A percentile compares a stretch with the other conserved stretches of the same genome.
These are phyloP conservation scores for Cuculus canorus DNA, from an alignment of 2,797 vertebrate species.

Conservation along the genomic window DNA sequence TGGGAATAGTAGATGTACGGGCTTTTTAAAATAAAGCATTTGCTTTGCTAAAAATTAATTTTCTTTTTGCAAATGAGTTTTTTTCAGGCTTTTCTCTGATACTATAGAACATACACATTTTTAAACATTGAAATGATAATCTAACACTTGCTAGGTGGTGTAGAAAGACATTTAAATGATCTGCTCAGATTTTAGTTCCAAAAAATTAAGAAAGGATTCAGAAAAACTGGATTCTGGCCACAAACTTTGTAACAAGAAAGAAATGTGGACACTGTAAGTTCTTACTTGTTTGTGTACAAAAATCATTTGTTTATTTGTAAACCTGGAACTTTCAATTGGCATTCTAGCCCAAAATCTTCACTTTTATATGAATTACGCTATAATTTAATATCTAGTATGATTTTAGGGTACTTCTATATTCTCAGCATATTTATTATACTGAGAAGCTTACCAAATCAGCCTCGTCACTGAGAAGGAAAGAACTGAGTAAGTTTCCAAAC, in stretches of 20 bases:
- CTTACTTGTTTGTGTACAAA: constrained; percentile 24
- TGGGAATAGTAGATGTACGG: neutral
- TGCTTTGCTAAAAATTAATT: neutral
- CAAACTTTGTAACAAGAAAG: constrained; percentile 11
- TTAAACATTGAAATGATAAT: neutral
- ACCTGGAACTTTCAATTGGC: neutral
- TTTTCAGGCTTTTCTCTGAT: neutral
- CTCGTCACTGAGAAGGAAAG: constrained; percentile 48
- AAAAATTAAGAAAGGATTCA: neutral
- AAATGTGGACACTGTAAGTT: constrained; percentile 32
- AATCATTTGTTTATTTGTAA: neutral
- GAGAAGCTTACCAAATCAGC: constrained; percentile 34
- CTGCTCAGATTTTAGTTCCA: neutral
- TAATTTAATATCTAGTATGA: neutral
- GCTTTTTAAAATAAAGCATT: neutral
- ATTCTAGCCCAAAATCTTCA: neutral
- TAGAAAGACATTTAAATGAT: neutral
- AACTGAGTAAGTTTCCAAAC: constrained; percentile 61
- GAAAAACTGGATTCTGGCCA: neutral
- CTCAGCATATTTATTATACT: neutral
- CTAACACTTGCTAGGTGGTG: neutral
- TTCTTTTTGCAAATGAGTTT: neutral
- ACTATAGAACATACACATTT: neutral
- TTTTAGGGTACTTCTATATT: neutral
- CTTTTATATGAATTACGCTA: neutral